These are phyloP conservation scores for Lasioglossum villosulum DNA, from an alignment of 2,888 invertebrate species.

Conservation along the genomic window DNA sequence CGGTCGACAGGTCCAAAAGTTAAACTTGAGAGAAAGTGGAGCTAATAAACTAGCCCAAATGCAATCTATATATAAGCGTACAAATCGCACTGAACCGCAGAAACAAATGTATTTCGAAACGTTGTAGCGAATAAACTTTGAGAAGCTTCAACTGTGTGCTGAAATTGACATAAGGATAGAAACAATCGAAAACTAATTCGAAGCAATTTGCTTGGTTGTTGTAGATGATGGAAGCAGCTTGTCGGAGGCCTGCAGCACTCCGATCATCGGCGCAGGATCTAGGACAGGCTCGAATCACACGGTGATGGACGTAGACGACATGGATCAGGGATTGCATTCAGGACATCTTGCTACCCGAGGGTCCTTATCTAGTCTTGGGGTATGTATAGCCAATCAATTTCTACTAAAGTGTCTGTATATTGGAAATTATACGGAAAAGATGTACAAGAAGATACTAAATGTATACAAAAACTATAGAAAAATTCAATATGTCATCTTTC, in stretches of 20 bases:
- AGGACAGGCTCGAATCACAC: slow-evolving; percentile 78
- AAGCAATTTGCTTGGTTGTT: slow-evolving; percentile 41
- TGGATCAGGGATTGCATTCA: slow-evolving; percentile 80
- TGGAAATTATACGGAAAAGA: not conserved
- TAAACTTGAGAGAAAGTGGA: not conserved
- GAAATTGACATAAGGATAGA: no score
- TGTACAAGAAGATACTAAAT: not conserved
- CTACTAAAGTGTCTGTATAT: not conserved
- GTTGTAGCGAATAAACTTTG: not conserved
- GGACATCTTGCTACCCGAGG: slow-evolving; percentile 81
- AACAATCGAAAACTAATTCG: not conserved
- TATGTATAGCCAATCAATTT: slow-evolving; percentile 61
- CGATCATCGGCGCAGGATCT: slow-evolving; percentile 82
- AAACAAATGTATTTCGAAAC: not conserved
- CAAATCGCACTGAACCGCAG: not conserved
- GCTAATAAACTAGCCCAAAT: not conserved
- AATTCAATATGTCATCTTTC: not conserved
- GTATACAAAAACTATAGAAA: not conserved
- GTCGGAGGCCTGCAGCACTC: slow-evolving; percentile 83
- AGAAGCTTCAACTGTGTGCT: not conserved
- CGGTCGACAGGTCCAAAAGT: not conserved
- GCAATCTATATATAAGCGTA: not conserved
- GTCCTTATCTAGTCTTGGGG: slow-evolving; percentile 83
- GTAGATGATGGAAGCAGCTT: slow-evolving; percentile 83
- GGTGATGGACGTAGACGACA: slow-evolving; percentile 82